These are phyloP conservation scores for Onchidella celtica DNA, from an alignment of 2,888 invertebrate genomes.

Conservation along the genomic window DNA sequence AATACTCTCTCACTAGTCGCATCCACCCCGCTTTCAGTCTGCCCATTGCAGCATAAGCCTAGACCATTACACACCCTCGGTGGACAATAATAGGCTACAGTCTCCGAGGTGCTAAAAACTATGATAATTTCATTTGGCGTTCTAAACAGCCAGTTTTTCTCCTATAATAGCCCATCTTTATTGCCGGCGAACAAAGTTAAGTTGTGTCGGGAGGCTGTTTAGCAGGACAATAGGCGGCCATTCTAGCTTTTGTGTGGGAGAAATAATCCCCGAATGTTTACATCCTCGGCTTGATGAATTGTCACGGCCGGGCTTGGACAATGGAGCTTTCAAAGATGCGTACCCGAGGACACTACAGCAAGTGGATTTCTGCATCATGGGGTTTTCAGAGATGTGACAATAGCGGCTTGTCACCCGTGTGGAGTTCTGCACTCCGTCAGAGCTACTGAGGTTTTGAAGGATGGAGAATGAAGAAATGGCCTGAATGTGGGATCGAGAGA, in stretches of 20 bases:
- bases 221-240: not conserved
- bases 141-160: constrained; percentile 24
- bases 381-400: not conserved
- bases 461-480: not conserved
- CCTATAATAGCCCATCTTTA: constrained; percentile 35
- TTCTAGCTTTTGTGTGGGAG: not conserved
- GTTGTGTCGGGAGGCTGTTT: not conserved
- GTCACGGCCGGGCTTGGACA: not conserved
- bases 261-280: constrained; percentile 19
- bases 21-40: constrained; percentile 16
- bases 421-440: no score
- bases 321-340: not conserved
- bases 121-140: constrained; percentile 51
- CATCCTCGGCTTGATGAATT: not conserved
- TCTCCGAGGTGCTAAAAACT: constrained; percentile 37
- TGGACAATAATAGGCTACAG: constrained; percentile 4
- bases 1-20: not conserved
- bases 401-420: no score
- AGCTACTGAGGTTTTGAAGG: no score
- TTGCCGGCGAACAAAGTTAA: not conserved
- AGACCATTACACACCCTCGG: constrained; percentile 17
- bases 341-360: not conserved
- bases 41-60: constrained; percentile 30
- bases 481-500: not conserved
- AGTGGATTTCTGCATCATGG: not conserved